A percentile compares a stretch with the other conserved stretches of the same genome.
Evolutionary conservation across 2,797 vertebrate genomes (phyloP).

Genomic region (Neosilurus mollespiculum): DNA sequence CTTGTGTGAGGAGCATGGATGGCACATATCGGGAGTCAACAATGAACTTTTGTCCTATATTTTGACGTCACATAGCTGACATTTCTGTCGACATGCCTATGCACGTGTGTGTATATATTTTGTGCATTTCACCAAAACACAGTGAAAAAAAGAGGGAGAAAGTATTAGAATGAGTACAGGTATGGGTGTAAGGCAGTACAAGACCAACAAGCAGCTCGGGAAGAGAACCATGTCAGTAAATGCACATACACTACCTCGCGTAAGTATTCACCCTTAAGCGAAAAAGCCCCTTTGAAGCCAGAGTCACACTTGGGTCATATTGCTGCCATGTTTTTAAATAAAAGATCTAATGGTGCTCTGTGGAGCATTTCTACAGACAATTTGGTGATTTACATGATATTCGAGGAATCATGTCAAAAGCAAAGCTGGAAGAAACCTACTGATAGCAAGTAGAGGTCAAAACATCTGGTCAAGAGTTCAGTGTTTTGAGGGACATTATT

Average conservation of each 20-base stretch:
- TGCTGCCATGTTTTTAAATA: background rate
- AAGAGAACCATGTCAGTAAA: background rate
- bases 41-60: background rate
- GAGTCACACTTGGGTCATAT: background rate
- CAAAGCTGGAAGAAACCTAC: background rate
- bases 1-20: background rate
- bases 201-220: background rate
- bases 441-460: background rate
- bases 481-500: background rate
- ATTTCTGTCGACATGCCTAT: background rate
- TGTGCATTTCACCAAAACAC: background rate
- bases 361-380: too few relatives aligned
- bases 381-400: background rate
- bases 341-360: too few relatives aligned
- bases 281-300: background rate
- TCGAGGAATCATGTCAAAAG: background rate
- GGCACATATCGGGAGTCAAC: background rate
- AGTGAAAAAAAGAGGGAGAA: background rate
- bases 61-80: background rate
- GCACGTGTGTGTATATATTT: constrained; percentile 5
- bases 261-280: background rate
- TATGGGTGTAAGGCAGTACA: background rate
- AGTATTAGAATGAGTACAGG: background rate
- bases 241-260: background rate
- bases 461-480: background rate